phyloP scores from a whole-genome alignment of 2,113 vertebrate genomes.

The Callionymus lyra region DNA sequence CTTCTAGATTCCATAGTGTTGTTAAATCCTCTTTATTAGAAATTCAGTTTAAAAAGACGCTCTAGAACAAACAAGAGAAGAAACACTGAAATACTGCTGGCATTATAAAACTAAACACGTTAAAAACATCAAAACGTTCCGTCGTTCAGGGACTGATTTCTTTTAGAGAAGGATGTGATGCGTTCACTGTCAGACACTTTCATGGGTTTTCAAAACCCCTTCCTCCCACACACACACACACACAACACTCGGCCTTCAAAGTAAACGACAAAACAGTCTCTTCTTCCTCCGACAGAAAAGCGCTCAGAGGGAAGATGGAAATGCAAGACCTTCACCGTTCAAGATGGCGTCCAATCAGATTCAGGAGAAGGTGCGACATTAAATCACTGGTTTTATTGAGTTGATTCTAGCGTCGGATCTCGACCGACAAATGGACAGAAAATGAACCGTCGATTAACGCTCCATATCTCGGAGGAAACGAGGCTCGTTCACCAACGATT shows the following conservation, averaged over 20 bases:
- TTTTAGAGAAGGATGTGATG: conserved; percentile 24
- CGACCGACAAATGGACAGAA: no score
- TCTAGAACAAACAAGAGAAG: conserved; percentile 34
- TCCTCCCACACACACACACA: conserved; percentile 1
- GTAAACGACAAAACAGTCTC: conserved; percentile 3
- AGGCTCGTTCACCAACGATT: no score
- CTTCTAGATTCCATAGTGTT: no score
- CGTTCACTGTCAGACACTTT: conserved; percentile 18
- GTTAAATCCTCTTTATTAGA: conserved; percentile 49
- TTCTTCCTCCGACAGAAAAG: neutral
- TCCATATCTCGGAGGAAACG: no score
- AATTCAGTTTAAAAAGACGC: conserved; percentile 35
- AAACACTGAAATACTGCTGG: conserved; percentile 36
- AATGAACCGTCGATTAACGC: no score
- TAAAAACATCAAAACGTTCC: conserved; percentile 22
- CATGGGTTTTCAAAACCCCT: conserved; percentile 49
- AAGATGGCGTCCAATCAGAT: neutral
- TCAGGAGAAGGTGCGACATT: neutral
- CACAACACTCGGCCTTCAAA: conserved; percentile 11
- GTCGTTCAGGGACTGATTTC: conserved; percentile 5
- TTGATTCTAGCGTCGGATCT: no score
- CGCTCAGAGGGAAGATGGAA: conserved; percentile 1
- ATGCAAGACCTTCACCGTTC: conserved; percentile 4
- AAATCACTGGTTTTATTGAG: no score
- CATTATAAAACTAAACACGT: conserved; percentile 13